Base-by-base conservation (phyloP, 2,888 invertebrate genomes). In the Timema cristinae region DNA sequence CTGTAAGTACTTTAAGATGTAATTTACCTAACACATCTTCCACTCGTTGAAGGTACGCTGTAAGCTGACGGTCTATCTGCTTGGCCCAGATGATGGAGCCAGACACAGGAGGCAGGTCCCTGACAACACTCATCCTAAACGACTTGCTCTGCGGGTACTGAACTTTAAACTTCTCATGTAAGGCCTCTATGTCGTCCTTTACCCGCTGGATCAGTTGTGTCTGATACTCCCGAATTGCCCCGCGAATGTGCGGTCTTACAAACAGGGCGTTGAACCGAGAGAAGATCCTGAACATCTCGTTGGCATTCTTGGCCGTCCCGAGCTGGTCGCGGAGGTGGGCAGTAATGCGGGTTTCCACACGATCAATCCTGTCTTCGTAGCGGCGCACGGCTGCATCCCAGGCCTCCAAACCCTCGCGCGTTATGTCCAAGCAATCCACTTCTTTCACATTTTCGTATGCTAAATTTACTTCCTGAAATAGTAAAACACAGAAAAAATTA, bases 11-110 rank as follows among this genome's bases (percentile, higher is more conserved):
- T 32, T 4, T 32, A 32, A 2, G 32, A 32, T 69, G 73, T 32
- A 32, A 2, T 32, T 82, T 84, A 88, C 95, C 98, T 68, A 99
- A 87, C 47, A 99, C 98, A 85, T 98, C 98, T 84, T 98, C 99
- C 0, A 99, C 98, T 75, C 98, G 89, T 80, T 95, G 91, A 81
- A 99, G 87, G 83, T 98, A 98, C 77, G 96, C 95, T 13, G 95
- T 95, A 69, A 99, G 87, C 82, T 99, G 98, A 76, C 97, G 91
- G 83, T 99, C 98, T 79, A 99, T 99, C 85, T 98, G 94, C 79
- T 95, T 93, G 6, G 98, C 97, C 99, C 99, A 99, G 78, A 99
- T 96, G 78, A 99, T 98, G 71, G 96, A 97, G 0, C 98, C 98
- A 50, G 98, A 94, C 16, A 99, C 95, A 0, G 98, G 98, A 6